Conservation (phyloP, 2,888 invertebrate species). For the Pinctada fucata region DNA sequence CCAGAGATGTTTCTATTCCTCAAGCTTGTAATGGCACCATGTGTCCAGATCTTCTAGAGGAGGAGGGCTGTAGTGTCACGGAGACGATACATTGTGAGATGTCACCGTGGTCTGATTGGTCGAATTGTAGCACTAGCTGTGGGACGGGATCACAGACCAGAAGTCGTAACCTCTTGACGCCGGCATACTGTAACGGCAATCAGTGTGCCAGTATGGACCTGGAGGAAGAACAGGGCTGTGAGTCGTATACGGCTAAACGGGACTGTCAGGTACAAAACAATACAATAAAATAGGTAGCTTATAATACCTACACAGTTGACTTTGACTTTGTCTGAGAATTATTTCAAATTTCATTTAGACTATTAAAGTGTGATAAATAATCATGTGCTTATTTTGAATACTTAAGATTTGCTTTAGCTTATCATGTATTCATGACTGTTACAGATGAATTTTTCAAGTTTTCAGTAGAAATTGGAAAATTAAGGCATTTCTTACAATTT, state of each 20-base stretch:
- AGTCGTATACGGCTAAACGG: slow-evolving; percentile 47
- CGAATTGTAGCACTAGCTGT: slow-evolving; percentile 55
- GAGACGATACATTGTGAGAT: slow-evolving; percentile 48
- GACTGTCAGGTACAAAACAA: slow-evolving; percentile 57
- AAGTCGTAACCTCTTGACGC: slow-evolving; percentile 49
- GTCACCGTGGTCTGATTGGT: slow-evolving; percentile 56
- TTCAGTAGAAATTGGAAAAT: too few species aligned
- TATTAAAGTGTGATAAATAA: too few species aligned
- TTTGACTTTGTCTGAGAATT: too few species aligned
- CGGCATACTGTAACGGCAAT: slow-evolving; percentile 56
- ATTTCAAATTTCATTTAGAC: too few species aligned
- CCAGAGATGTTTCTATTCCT: slow-evolving; percentile 38
- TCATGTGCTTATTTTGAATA: too few species aligned
- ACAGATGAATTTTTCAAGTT: too few species aligned
- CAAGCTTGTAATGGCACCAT: slow-evolving; percentile 51
- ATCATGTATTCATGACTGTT: too few species aligned
- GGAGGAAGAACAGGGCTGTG: slow-evolving; percentile 47
- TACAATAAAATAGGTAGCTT: too few species aligned
- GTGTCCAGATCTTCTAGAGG: slow-evolving; percentile 50
- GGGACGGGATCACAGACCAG: slow-evolving; percentile 47
- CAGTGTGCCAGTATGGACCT: slow-evolving; percentile 43
- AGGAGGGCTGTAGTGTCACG: slow-evolving; percentile 45
- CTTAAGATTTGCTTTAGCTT: too few species aligned
- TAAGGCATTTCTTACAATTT: too few species aligned
- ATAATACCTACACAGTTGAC: too few species aligned